phyloP scores from a whole-genome alignment of 2,797 vertebrate species.

The Synaphobranchus kaupii region DNA sequence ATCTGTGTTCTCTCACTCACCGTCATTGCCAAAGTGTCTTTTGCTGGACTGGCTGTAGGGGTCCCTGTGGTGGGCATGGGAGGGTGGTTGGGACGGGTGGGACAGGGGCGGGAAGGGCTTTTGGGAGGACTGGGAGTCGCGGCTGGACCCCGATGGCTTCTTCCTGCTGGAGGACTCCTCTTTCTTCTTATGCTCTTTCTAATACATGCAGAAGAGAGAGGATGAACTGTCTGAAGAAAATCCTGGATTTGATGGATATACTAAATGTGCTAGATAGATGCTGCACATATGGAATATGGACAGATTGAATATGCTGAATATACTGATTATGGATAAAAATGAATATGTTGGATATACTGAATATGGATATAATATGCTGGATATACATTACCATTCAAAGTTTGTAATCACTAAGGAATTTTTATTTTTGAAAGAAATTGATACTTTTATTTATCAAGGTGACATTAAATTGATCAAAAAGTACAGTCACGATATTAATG shows the following conservation, averaged over 20 bases:
- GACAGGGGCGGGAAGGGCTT: conserved; percentile 74
- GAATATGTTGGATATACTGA: neutral
- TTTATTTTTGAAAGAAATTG: too few relatives aligned
- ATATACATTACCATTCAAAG: neutral
- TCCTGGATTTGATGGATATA: neutral
- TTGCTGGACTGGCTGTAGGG: conserved; percentile 81
- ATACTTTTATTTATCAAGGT: too few relatives aligned
- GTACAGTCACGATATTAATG: too few relatives aligned
- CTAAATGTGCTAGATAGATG: neutral
- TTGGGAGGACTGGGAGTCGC: conserved; percentile 82
- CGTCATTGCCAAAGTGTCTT: conserved; percentile 86
- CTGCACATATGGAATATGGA: neutral
- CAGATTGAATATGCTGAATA: neutral
- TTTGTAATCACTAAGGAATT: too few relatives aligned
- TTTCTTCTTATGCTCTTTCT: conserved; percentile 93
- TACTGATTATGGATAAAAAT: neutral
- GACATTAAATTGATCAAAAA: too few relatives aligned
- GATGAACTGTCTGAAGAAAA: neutral
- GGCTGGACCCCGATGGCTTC: conserved; percentile 86
- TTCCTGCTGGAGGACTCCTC: conserved; percentile 79
- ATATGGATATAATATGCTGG: neutral
- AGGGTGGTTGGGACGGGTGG: conserved; percentile 69
- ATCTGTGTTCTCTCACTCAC: conserved; percentile 47
- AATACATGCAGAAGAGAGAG: conserved; percentile 22
- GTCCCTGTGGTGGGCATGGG: conserved; percentile 88